A percentile compares a stretch with the other conserved stretches of the same genome.
phyloP scores from a whole-genome alignment of 2,797 vertebrate species.

The Syngnathus acus region DNA sequence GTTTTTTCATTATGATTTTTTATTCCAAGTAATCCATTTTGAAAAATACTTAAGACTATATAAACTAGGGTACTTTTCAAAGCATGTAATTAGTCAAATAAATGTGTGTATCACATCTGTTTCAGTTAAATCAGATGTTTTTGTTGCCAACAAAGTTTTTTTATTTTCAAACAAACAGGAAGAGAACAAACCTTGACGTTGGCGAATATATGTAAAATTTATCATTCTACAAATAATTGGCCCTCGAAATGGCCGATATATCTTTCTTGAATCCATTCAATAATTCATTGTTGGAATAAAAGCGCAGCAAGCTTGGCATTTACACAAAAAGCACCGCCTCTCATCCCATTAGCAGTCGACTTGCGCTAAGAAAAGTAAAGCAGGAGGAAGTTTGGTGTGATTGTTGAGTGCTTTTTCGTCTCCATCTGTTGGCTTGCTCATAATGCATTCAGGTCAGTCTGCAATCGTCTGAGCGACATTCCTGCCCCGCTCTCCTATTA shows the following conservation, averaged over 20 bases:
- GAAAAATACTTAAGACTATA: too few relatives aligned
- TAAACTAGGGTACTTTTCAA: too few relatives aligned
- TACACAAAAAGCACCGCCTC: conserved; percentile 22
- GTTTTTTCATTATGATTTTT: too few relatives aligned
- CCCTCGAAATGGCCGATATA: background rate
- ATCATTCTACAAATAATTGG: background rate
- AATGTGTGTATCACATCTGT: too few relatives aligned
- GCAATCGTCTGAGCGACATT: conserved; percentile 34
- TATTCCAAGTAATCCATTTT: too few relatives aligned
- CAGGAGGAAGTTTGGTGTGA: conserved; percentile 6
- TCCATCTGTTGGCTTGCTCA: conserved; percentile 24
- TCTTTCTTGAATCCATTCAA: background rate
- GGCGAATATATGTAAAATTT: background rate
- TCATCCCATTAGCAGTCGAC: conserved; percentile 17
- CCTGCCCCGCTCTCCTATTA: conserved; percentile 53
- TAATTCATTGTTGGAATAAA: background rate
- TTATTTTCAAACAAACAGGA: background rate
- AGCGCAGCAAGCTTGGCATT: conserved; percentile 15
- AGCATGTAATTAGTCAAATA: too few relatives aligned
- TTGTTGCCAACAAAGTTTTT: too few relatives aligned
- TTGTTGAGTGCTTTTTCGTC: conserved; percentile 14
- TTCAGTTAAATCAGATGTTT: too few relatives aligned
- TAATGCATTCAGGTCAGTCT: conserved; percentile 57
- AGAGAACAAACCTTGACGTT: background rate
- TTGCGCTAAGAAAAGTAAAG: conserved; percentile 9